Evolutionary conservation across 1,140 invertebrate species (phyloP).

Genomic region (Ooceraea biroi): DNA sequence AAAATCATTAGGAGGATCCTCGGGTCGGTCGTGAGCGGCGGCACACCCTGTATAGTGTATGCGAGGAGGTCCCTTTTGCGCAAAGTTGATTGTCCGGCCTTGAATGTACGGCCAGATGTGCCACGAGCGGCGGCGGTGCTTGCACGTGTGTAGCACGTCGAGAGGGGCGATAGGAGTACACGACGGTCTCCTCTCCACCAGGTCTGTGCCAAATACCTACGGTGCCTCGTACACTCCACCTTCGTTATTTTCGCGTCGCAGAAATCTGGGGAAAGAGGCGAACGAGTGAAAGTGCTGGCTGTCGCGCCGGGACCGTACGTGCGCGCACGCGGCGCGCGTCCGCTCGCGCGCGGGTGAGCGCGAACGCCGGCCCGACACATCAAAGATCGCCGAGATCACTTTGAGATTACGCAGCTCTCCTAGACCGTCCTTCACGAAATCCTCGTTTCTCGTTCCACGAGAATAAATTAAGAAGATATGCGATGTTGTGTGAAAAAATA

Average conservation of each 20-base stretch:
- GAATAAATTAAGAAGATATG: too few species aligned
- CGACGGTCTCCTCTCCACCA: slow-evolving; percentile 4
- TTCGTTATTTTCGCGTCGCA: slow-evolving; percentile 43
- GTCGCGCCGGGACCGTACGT: not conserved
- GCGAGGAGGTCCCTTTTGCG: slow-evolving; percentile 65
- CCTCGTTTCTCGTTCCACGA: not conserved
- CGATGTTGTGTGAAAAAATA: too few species aligned
- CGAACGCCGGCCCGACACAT: not conserved
- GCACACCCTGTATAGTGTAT: slow-evolving; percentile 23
- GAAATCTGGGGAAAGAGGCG: slow-evolving; percentile 40
- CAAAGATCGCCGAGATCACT: not conserved
- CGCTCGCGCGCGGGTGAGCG: not conserved
- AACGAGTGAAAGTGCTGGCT: slow-evolving; percentile 39
- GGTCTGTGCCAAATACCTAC: slow-evolving; percentile 51
- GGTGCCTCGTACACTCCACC: not conserved
- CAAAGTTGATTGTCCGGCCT: slow-evolving; percentile 80
- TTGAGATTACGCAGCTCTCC: not conserved
- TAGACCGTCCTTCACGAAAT: not conserved
- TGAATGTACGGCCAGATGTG: slow-evolving; percentile 77
- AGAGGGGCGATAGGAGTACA: slow-evolving; percentile 10
- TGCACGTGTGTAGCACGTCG: slow-evolving; percentile 40
- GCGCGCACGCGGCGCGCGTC: slow-evolving; percentile 1
- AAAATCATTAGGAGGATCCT: slow-evolving; percentile 31
- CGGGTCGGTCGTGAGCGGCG: slow-evolving; percentile 3
- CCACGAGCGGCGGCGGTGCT: slow-evolving; percentile 21